phyloP scores from a whole-genome alignment of 30 jellyfish, hydroid and myxozoan species.

The Aurelia sp. region DNA sequence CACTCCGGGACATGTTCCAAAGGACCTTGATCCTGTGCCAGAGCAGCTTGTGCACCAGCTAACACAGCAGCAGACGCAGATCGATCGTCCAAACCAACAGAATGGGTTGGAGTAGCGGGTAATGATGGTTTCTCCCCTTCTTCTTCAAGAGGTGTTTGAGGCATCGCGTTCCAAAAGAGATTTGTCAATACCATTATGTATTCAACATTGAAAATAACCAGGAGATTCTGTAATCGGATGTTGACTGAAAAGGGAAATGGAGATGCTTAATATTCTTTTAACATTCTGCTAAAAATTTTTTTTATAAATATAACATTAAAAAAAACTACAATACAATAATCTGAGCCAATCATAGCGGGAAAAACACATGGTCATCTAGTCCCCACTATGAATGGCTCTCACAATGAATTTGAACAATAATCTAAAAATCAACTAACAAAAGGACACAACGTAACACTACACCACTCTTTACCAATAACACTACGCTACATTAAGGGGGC shows the following conservation, averaged over 20 bases:
- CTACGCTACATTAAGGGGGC: no score
- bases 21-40: slow-evolving; percentile 35
- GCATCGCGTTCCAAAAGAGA: slow-evolving; percentile 75
- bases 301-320: no score
- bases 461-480: no score
- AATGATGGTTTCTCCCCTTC: slow-evolving; percentile 51
- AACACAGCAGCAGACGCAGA: slow-evolving; percentile 25
- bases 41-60: slow-evolving; percentile 45
- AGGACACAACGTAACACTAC: no score
- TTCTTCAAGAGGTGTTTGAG: slow-evolving; percentile 50
- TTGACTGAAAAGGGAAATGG: slow-evolving; percentile 3
- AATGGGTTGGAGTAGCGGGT: slow-evolving; percentile 82
- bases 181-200: slow-evolving; percentile 80
- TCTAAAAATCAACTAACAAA: no score
- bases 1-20: slow-evolving; percentile 67
- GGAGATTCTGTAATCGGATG: slow-evolving; percentile 57
- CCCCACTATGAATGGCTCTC: no score
- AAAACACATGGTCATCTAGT: no score
- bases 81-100: slow-evolving; percentile 48
- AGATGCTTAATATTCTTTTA: no score
- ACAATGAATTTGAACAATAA: no score
- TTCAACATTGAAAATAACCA: slow-evolving; percentile 80
- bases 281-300: no score
- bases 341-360: no score
- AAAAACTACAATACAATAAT: no score